These are phyloP conservation scores for Myxocyprinus asiaticus DNA, from an alignment of 2,113 vertebrate species.

Conservation along the genomic window DNA sequence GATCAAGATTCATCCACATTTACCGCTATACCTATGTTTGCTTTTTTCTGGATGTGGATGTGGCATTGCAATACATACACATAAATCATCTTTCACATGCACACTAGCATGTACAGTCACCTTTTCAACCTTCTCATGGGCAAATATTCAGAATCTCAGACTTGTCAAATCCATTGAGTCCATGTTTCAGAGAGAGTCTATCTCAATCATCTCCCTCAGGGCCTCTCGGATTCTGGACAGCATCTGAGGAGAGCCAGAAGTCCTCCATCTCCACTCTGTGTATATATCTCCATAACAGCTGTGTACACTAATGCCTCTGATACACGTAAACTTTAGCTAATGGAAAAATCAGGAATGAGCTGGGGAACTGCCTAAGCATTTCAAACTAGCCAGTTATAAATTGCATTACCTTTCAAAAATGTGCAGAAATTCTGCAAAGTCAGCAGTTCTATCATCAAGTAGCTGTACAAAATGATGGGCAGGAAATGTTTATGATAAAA, in stretches of 20 bases:
- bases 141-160: slow-evolving; percentile 28
- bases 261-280: slow-evolving; percentile 27
- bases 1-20: neutral
- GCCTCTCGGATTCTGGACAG: slow-evolving; percentile 29
- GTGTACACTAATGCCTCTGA: slow-evolving; percentile 36
- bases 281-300: slow-evolving; percentile 41
- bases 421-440: slow-evolving; percentile 12
- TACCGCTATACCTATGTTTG: slow-evolving; percentile 1
- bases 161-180: slow-evolving; percentile 14
- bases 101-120: neutral
- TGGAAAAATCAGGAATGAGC: slow-evolving; percentile 32
- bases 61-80: neutral
- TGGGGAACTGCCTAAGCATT: slow-evolving; percentile 1
- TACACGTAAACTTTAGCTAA: slow-evolving; percentile 35
- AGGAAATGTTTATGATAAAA: too few species aligned
- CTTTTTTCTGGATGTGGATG: neutral
- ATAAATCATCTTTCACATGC: neutral
- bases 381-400: neutral
- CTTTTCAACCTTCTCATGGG: slow-evolving; percentile 26
- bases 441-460: neutral
- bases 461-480: neutral
- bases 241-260: slow-evolving; percentile 34
- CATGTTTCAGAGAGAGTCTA: slow-evolving; percentile 12
- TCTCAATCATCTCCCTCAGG: slow-evolving; percentile 31
- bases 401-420: neutral